These are phyloP conservation scores for Rhimphoctona megacephalus DNA, from an alignment of 2,888 invertebrate genomes.

Conservation along the genomic window DNA sequence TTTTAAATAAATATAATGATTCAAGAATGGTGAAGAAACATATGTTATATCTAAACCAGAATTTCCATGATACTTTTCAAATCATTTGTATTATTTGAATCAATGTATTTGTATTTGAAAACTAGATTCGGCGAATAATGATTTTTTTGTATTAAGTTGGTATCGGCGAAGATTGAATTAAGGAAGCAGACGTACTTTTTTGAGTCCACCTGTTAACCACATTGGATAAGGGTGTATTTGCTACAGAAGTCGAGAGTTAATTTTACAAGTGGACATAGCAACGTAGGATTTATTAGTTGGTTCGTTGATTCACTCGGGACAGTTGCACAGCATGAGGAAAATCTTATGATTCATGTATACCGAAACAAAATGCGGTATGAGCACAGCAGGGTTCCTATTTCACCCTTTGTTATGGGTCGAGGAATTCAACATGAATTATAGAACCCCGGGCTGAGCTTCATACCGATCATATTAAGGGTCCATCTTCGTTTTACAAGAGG, in stretches of 20 bases:
- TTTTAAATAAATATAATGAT: background rate
- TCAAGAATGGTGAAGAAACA: background rate
- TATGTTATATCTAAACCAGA: background rate
- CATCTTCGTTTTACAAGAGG: constrained; percentile 59
- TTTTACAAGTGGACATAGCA: constrained; percentile 21
- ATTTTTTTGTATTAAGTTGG: background rate
- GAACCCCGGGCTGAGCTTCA: constrained; percentile 36
- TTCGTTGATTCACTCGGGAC: constrained; percentile 25
- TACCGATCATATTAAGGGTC: constrained; percentile 44
- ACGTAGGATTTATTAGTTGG: constrained; percentile 46
- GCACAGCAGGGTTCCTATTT: constrained; percentile 29
- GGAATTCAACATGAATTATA: constrained; percentile 50
- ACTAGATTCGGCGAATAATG: no score
- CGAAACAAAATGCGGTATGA: constrained; percentile 32
- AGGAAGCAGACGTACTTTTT: constrained; percentile 9
- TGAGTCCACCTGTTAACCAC: constrained; percentile 6
- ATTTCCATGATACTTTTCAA: background rate
- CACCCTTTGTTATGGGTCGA: constrained; percentile 55
- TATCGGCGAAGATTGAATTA: background rate
- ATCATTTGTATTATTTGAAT: background rate
- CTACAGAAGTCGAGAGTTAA: constrained; percentile 40
- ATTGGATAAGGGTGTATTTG: background rate
- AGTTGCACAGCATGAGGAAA: no score
- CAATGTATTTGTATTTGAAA: background rate
- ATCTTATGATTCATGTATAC: constrained; percentile 5